A percentile compares a stretch with the other conserved stretches of the same genome.
Evolutionary conservation across 1,140 invertebrate genomes (phyloP).

Genomic region (Portunus trituberculatus): DNA sequence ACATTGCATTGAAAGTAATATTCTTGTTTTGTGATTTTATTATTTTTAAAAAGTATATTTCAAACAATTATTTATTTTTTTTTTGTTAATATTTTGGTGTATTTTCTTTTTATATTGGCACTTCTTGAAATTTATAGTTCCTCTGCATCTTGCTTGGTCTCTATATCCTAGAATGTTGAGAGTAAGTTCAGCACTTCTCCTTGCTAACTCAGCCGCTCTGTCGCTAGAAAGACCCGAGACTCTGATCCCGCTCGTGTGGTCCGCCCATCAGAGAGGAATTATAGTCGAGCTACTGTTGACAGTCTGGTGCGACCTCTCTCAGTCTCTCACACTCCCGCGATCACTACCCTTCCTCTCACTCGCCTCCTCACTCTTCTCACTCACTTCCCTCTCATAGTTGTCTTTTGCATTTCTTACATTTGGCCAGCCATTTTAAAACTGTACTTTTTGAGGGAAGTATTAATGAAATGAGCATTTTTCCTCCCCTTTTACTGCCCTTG

Average conservation of each 20-base stretch:
- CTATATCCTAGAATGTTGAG: background rate
- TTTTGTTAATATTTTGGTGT: background rate
- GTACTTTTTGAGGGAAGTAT: too few relatives aligned
- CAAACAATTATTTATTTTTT: background rate
- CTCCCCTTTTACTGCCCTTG: too few relatives aligned
- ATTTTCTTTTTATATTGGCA: background rate
- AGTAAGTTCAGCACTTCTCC: background rate
- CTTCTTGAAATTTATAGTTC: too few relatives aligned
- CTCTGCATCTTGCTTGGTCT: too few relatives aligned
- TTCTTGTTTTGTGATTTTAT: background rate
- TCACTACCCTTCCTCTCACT: background rate
- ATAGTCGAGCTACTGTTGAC: background rate
- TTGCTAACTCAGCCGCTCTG: background rate
- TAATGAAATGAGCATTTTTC: too few relatives aligned
- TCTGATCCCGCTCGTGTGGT: conserved; percentile 28
- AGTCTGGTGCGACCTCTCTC: conserved; percentile 27
- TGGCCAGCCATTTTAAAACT: too few relatives aligned
- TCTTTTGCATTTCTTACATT: background rate
- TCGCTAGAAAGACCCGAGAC: background rate
- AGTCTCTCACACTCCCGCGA: background rate
- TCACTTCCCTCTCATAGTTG: background rate
- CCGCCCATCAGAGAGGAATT: background rate
- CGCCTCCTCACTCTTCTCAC: background rate
- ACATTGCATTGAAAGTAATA: background rate
- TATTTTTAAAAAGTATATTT: background rate